Base-by-base conservation (phyloP, 1,140 invertebrate genomes). In the Schlechtendalia chinensis region DNA sequence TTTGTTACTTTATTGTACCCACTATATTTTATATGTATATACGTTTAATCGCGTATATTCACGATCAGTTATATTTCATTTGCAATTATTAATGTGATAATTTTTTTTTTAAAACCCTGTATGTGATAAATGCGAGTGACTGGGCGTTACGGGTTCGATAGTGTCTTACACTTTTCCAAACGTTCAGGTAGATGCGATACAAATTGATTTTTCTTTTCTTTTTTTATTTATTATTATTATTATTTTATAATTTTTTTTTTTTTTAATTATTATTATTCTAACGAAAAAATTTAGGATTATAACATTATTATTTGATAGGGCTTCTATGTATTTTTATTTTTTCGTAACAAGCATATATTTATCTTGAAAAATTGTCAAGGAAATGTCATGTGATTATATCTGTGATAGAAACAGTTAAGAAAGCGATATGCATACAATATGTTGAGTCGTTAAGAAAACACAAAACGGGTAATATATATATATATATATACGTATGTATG, bases 371-470 rank as follows among this genome's bases (percentile, higher is more conserved):
- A 61, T 63, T 79, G 75, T 79, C 56, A 79, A 79, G 58, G 56
- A 79, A 61, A 61, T 79, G 75, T 61, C 75, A 79, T 79, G 75
- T 79, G 75, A 79, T 79, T 79, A 58, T 79, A 47, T 61, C 75
- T 79, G 75, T 79, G 75, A 79, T 79, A 79, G 58, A 79, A 79
- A 79, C 39, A 58, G 16, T 54, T 61, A 79, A 39, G 58, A 19
- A 79, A 79, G 58, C 50, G 39, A 79, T 79, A 63, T 50, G 69
- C 54, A 72, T 71, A 29, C 29, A 61, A 27, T 8, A 53, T 1
- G 67, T 29, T 27, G 47, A 71, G 54, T 24, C 69, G n/a, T 54
- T 32, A 27, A 53, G 27, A 72, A 29, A 29, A 50, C 47, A 72
- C 69, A 72, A 72, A 54, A 39, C 53, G 53, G 69, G 47, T 54